phyloP scores from a whole-genome alignment of 2,888 invertebrate species.

The Allolobophora icterica region DNA sequence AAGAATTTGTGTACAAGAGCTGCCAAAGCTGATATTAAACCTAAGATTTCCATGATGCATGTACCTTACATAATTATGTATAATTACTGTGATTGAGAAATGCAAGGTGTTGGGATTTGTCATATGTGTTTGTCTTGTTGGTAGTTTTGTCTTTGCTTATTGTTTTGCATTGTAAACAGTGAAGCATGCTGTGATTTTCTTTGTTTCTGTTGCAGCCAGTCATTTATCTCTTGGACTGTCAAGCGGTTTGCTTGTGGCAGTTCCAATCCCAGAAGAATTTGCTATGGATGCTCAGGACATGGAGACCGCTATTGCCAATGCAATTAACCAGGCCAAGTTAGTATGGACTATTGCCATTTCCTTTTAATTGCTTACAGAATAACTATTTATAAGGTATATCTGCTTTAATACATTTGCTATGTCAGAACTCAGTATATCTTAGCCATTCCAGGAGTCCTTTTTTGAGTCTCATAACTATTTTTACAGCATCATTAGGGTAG shows the following conservation, averaged over 20 bases:
- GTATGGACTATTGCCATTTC: constrained; percentile 29
- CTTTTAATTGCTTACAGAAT: neutral
- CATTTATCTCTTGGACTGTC: constrained; percentile 56
- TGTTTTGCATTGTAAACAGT: neutral
- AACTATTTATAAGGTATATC: neutral
- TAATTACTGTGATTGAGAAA: no score
- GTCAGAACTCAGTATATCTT: neutral
- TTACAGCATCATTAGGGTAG: neutral
- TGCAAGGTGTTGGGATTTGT: no score
- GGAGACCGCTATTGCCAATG: constrained; percentile 74
- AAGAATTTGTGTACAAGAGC: neutral
- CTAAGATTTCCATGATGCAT: no score
- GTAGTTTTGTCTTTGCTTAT: neutral
- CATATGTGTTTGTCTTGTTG: neutral
- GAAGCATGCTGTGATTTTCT: neutral
- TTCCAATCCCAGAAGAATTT: constrained; percentile 81
- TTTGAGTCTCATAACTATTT: neutral
- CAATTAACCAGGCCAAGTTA: constrained; percentile 53
- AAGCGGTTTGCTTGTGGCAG: constrained; percentile 80
- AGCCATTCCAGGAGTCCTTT: neutral
- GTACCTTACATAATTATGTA: no score
- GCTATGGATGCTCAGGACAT: constrained; percentile 68
- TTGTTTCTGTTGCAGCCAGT: constrained; percentile 50
- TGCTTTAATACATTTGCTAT: constrained; percentile 30
- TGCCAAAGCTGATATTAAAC: neutral